Evolutionary conservation across 2,888 invertebrate genomes (phyloP).

Genomic region (Branchinecta sandiegonensis): DNA sequence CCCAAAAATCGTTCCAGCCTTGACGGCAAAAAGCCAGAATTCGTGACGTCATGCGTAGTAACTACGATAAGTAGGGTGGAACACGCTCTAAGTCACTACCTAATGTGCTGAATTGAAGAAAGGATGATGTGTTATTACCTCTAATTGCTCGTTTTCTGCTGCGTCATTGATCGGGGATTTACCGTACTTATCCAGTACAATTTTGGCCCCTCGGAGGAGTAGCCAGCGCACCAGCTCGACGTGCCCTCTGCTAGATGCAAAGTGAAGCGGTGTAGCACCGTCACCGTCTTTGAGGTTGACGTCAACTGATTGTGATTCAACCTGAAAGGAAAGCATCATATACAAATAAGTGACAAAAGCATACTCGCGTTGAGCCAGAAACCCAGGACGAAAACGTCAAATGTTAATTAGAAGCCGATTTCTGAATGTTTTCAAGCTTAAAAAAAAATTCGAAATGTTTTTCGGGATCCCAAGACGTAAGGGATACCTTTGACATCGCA

Average conservation of each 20-base stretch:
- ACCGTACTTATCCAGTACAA: slow-evolving; percentile 68
- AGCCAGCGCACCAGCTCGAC: slow-evolving; percentile 56
- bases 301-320: slow-evolving; percentile 66
- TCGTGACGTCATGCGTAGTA: too few relatives aligned
- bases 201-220: slow-evolving; percentile 60
- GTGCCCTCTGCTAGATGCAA: slow-evolving; percentile 46
- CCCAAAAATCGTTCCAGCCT: too few relatives aligned
- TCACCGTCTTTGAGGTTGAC: slow-evolving; percentile 73
- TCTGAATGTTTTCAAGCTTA: too few relatives aligned
- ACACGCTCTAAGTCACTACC: neutral
- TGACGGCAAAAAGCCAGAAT: too few relatives aligned
- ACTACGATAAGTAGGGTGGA: too few relatives aligned
- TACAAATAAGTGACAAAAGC: too few relatives aligned
- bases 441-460: too few relatives aligned
- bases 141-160: slow-evolving; percentile 74
- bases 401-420: too few relatives aligned
- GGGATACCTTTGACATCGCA: too few relatives aligned
- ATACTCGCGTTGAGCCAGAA: too few relatives aligned
- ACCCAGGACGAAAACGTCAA: too few relatives aligned
- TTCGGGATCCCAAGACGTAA: too few relatives aligned
- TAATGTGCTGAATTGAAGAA: neutral
- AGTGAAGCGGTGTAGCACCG: slow-evolving; percentile 75
- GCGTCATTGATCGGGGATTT: slow-evolving; percentile 84
- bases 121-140: slow-evolving; percentile 42
- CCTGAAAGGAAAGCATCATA: slow-evolving; percentile 38